Base-by-base conservation (phyloP, 2,888 invertebrate species). In the Sphecodes monilicornis region DNA sequence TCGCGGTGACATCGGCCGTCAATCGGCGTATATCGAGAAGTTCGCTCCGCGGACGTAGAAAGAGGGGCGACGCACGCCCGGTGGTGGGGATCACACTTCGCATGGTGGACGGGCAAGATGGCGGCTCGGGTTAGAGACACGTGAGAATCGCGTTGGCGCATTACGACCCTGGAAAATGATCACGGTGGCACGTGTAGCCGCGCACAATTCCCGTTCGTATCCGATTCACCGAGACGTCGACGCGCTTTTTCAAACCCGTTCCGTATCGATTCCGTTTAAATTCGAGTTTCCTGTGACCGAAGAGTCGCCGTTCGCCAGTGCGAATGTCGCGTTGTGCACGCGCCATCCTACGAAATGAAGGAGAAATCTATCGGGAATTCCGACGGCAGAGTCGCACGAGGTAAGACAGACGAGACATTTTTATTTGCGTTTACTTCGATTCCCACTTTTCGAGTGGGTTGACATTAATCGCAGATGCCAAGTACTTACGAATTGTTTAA, bases 31-130 rank as follows among this genome's bases (percentile, higher is more conserved):
- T 78, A 85, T 73, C 57, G 74, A 84, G 77, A 89, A 89, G 46
- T 82, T 82, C 68, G 71, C 68, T 71, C 73, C n/a, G 50, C 60
- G 66, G 73, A 80, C 60, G 78, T 73, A 71, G 76, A 81, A 85
- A 84, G 80, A 84, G 86, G 57, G 77, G 60, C 79, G 76, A 60
- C 60, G 73, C 81, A 22, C 46, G 57, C 26, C 82, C 71, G 79
- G 90, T 87, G 90, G 90, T 64, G 90, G 89, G 85, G 81, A 76
- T 69, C 76, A 6, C 71, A 43, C 82, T 86, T 86, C 86, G 90
- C 85, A 90, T 90, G 90, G 89, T 88, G 89, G 90, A 82, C 82
- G 80, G 3, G 73, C 82, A 90, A 90, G 84, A 90, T 90, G 90
- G 90, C 90, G 90, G 85, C 80, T 77, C 77, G 84, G 85, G 83